These are phyloP conservation scores for Spinibarbus caldwelli DNA, from an alignment of 2,797 vertebrate genomes.

Conservation along the genomic window DNA sequence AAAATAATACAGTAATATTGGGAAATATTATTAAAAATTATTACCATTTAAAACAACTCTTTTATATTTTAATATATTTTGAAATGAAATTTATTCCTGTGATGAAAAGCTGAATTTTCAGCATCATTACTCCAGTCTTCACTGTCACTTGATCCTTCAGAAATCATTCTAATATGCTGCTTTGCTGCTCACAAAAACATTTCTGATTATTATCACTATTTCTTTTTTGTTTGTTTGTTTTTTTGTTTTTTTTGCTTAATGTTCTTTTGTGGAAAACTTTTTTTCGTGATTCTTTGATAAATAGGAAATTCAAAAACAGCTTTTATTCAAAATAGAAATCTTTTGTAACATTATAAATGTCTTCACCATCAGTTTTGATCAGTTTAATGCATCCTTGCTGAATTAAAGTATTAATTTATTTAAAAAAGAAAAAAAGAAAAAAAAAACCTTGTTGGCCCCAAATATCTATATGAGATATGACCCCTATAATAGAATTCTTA, in stretches of 20 bases:
- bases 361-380: background rate
- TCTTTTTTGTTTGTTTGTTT: too few species aligned
- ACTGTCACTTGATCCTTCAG: background rate
- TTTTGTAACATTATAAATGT: background rate
- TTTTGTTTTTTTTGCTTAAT: constrained; percentile 9
- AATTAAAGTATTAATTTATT: background rate
- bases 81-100: background rate
- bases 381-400: background rate
- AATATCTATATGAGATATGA: background rate
- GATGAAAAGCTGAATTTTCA: background rate
- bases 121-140: background rate
- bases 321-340: background rate
- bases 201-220: background rate
- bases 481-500: background rate
- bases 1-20: too few species aligned
- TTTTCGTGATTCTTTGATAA: background rate
- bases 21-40: background rate
- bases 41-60: background rate
- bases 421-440: too few species aligned
- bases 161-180: background rate
- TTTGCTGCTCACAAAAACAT: background rate
- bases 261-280: background rate
- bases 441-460: background rate
- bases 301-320: background rate
- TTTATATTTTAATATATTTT: background rate